phyloP scores from a whole-genome alignment of 2,797 vertebrate species.

The Antrozous pallidus region DNA sequence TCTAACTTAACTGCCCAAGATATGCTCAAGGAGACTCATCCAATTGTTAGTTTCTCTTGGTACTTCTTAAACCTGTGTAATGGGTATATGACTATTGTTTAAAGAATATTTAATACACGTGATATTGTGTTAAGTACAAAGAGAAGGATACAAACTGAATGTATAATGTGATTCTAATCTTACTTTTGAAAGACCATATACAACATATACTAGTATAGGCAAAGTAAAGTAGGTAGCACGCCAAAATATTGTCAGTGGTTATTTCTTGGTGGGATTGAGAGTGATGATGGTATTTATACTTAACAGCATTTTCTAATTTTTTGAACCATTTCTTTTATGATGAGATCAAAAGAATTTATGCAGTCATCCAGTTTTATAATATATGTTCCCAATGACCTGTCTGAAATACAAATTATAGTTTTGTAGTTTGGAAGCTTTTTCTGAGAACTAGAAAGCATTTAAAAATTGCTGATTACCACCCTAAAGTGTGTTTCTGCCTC shows the following conservation, averaged over 20 bases:
- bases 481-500: neutral
- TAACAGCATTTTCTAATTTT: neutral
- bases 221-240: neutral
- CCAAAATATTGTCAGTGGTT: slow-evolving; percentile 4
- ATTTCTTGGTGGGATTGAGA: neutral
- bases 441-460: slow-evolving; percentile 18
- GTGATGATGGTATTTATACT: neutral
- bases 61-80: neutral
- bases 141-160: neutral
- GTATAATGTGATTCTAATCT: neutral
- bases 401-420: neutral
- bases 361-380: neutral
- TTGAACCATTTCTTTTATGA: slow-evolving; percentile 3
- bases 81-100: neutral
- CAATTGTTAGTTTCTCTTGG: neutral
- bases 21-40: neutral
- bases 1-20: neutral
- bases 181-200: neutral
- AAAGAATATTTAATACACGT: neutral
- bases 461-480: neutral
- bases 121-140: neutral
- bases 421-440: slow-evolving; percentile 5
- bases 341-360: neutral
- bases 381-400: neutral
- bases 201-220: neutral